Conservation (phyloP, 2,888 invertebrate genomes). For the Acronicta alni region DNA sequence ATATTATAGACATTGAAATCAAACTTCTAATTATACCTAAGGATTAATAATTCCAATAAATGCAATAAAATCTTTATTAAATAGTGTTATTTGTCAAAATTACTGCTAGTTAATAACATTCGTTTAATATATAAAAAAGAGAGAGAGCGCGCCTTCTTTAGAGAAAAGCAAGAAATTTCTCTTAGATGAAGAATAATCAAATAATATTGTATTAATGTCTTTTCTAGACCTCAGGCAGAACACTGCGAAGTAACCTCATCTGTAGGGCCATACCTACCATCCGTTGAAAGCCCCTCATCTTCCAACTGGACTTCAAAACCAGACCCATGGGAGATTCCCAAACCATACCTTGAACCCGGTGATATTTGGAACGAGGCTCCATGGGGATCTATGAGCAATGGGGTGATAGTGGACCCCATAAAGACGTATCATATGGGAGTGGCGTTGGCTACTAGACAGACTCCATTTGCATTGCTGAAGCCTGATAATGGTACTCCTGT, state of each 20-base stretch:
- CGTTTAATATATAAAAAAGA: no score
- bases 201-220: no score
- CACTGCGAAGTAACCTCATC: slow-evolving; percentile 82
- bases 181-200: no score
- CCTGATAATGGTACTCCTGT: slow-evolving; percentile 91
- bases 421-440: slow-evolving; percentile 92
- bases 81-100: no score
- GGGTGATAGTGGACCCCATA: slow-evolving; percentile 92
- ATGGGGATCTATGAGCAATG: slow-evolving; percentile 73
- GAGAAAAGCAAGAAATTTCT: no score
- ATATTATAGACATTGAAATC: no score
- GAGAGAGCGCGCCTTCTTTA: no score
- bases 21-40: no score
- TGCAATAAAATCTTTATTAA: no score
- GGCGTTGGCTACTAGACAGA: slow-evolving; percentile 90
- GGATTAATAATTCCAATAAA: no score
- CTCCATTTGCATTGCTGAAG: slow-evolving; percentile 92
- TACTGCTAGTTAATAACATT: no score
- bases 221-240: slow-evolving; percentile 65
- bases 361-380: slow-evolving; percentile 63
- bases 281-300: slow-evolving; percentile 57
- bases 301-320: slow-evolving; percentile 62
- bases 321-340: slow-evolving; percentile 62
- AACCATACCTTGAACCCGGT: slow-evolving; percentile 52
- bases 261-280: slow-evolving; percentile 73